Base-by-base conservation (phyloP, 2,113 vertebrate species). In the Merops nubicus region DNA sequence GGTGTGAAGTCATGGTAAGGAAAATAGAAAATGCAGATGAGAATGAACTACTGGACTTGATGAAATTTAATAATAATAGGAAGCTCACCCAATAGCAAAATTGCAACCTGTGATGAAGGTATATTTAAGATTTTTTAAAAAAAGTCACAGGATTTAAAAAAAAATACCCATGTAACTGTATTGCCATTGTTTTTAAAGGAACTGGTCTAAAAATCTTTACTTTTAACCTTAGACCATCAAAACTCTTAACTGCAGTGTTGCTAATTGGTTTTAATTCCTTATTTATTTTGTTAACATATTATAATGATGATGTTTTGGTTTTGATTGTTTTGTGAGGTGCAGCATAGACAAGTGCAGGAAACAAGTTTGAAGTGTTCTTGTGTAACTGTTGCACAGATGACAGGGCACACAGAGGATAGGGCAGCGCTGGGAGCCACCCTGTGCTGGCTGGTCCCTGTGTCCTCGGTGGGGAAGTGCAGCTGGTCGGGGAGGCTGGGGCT, bases 401-500 rank as follows among this genome's bases (percentile, higher is more conserved):
- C 6, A 22, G 11, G 33, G 43, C 1, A 2, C 47, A 43, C 16
- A n/a, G 62, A 11, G 6, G 23, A 18, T 4, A 48, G 31, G 38
- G 33, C 38, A 75, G 65, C 4, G 1, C 0, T 28, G 31, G 28
- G 36, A 31, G n/a, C 1, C 0, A 1, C 22, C 8, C 38, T 31
- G 13, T 3, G 4, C 1, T 50, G 15, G 18, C n/a, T 34, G 38
- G 21, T 10, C 22, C 50, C 3, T 0, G 4, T 9, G 48, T 16
- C 23, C 42, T 31, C 0, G 0, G 8, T 28, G 33, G 63, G 63
- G 38, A 31, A 36, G 18, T 2, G 1, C n/a, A 38, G 19, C 26
- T 63, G n/a, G 13, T 33, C 14, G 11, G 56, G 23, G 13, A 3
- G 50, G 8, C 13, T 72, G 88, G 31, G 28, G 57, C 64, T 60